phyloP scores from a whole-genome alignment of 2,797 vertebrate species.

The Brachyrhaphis roseni region DNA sequence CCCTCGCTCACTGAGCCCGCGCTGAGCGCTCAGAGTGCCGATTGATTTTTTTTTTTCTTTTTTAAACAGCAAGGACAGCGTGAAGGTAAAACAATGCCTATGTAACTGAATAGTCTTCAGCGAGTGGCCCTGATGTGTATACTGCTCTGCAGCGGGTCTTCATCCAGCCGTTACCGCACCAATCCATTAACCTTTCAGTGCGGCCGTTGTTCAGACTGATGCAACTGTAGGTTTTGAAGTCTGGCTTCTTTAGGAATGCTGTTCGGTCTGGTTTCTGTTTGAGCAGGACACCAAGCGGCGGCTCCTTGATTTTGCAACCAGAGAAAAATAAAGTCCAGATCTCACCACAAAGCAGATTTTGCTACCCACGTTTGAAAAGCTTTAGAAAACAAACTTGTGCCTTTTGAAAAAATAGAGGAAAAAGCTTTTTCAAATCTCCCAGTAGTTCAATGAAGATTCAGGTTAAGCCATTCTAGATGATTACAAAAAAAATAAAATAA shows the following conservation, averaged over 20 bases:
- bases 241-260: background rate
- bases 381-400: background rate
- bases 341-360: background rate
- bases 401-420: background rate
- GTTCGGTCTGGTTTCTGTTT: background rate
- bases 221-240: conserved; percentile 20
- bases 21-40: conserved; percentile 33
- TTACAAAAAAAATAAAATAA: background rate
- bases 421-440: background rate
- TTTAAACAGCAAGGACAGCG: conserved; percentile 58
- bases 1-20: conserved; percentile 18
- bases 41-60: conserved; percentile 66
- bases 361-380: background rate
- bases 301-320: background rate
- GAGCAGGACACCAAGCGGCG: background rate
- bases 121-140: conserved; percentile 24
- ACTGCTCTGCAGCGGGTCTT: conserved; percentile 30
- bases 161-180: conserved; percentile 39
- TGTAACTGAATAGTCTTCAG: conserved; percentile 58
- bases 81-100: conserved; percentile 60
- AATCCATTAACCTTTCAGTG: conserved; percentile 58
- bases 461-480: background rate
- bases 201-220: conserved; percentile 17
- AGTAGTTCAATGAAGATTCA: background rate
- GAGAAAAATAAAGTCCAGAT: background rate